Evolutionary conservation across 2,888 invertebrate species (phyloP).

Genomic region (Drosophila diplacantha): DNA sequence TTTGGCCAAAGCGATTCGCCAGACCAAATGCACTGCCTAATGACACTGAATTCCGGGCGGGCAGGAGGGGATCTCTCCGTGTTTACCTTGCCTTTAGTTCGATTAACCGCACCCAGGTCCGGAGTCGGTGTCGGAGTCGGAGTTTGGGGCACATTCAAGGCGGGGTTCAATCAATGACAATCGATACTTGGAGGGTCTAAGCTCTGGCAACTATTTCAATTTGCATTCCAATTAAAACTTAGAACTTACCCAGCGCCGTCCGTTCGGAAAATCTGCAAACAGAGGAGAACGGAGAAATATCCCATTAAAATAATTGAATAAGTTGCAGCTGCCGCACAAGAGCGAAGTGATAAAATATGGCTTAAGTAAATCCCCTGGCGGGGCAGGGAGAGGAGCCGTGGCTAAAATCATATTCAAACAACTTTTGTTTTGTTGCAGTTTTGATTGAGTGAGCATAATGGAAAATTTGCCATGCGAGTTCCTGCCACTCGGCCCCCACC

Average conservation of each 20-base stretch:
- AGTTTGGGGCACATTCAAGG: not conserved
- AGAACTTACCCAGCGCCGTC: conserved; percentile 39
- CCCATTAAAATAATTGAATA: conserved; percentile 73
- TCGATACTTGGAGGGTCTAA: conserved; percentile 1
- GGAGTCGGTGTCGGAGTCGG: not conserved
- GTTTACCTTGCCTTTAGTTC: conserved; percentile 57
- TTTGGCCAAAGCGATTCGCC: conserved; percentile 52
- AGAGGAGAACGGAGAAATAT: conserved; percentile 44
- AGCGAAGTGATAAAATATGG: conserved; percentile 46
- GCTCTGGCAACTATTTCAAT: conserved; percentile 36
- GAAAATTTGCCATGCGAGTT: conserved; percentile 47
- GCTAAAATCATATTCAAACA: conserved; percentile 59
- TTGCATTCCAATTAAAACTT: conserved; percentile 49
- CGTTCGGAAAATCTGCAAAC: conserved; percentile 36
- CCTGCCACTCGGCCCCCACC: conserved; percentile 2
- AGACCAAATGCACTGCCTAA: conserved; percentile 48
- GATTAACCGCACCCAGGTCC: conserved; percentile 52
- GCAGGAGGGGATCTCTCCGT: conserved; percentile 44
- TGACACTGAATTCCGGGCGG: conserved; percentile 37
- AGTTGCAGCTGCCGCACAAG: conserved; percentile 58
- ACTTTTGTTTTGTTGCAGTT: conserved; percentile 62
- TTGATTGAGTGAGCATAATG: conserved; percentile 52
- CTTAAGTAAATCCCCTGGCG: conserved; percentile 64
- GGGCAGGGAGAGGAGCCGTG: conserved; percentile 8
- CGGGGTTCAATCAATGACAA: conserved; percentile 9